A percentile compares a stretch with the other conserved stretches of the same genome.
Conservation (phyloP, 2,888 invertebrate species). For the Dyspetes luteomarginatus region DNA sequence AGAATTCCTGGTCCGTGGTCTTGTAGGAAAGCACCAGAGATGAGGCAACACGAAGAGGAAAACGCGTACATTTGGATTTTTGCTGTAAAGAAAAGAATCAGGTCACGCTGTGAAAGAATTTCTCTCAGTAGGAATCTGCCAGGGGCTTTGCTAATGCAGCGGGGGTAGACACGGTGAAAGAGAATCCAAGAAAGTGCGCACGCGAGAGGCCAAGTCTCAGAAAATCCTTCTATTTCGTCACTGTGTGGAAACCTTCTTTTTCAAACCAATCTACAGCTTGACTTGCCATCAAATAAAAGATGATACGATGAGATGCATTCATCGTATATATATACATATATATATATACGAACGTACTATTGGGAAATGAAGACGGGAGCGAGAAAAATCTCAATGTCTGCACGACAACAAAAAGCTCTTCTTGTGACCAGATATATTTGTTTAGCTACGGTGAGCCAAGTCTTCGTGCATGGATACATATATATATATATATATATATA, state of each 20-base stretch:
- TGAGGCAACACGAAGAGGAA: not conserved
- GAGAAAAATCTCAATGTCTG: not conserved
- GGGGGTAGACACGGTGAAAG: constrained; percentile 1
- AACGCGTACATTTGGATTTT: constrained; percentile 5
- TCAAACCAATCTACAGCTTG: not conserved
- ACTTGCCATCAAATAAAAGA: not conserved
- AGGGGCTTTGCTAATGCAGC: not conserved
- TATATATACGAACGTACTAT: not conserved
- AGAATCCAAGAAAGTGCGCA: not conserved
- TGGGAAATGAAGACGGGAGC: not conserved
- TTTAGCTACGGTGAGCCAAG: constrained; percentile 11
- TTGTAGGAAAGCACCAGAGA: not conserved
- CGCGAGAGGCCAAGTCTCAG: not conserved
- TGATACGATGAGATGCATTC: too few species aligned
- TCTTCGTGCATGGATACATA: not conserved
- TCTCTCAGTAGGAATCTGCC: constrained; percentile 5
- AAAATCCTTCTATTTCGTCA: not conserved
- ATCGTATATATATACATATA: not conserved
- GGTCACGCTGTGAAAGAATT: constrained; percentile 23
- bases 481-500: not conserved
- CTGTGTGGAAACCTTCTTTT: not conserved
- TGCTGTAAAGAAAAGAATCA: not conserved
- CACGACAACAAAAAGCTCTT: constrained; percentile 12
- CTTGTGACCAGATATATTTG: constrained; percentile 24
- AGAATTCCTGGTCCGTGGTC: not conserved